phyloP scores from a whole-genome alignment of 2,113 vertebrate genomes.

The Mandrillus leucophaeus region DNA sequence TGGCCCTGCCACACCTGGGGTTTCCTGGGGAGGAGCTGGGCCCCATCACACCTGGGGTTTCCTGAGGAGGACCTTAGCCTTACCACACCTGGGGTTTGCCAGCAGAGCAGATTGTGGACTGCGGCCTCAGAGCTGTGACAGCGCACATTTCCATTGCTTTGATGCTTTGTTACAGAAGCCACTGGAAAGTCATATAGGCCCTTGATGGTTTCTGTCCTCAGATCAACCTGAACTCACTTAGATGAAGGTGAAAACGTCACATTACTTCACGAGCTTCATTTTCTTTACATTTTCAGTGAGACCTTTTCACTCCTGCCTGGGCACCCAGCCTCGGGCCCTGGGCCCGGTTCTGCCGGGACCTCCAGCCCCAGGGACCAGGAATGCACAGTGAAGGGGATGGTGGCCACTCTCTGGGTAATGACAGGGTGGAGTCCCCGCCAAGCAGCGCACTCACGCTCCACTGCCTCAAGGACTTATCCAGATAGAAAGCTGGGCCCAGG shows the following conservation, averaged over 20 bases:
- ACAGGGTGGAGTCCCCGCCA: background rate
- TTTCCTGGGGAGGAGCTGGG: too few relatives aligned
- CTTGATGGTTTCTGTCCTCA: background rate
- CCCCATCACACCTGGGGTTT: too few relatives aligned
- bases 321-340: rapidly evolving
- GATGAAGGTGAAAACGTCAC: background rate
- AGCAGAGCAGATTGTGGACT: rapidly evolving
- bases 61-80: too few relatives aligned
- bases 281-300: background rate
- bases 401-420: background rate
- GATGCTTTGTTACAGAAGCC: background rate
- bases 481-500: background rate
- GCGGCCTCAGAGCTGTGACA: background rate
- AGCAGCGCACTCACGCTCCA: background rate
- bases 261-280: too few relatives aligned
- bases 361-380: background rate
- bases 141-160: background rate
- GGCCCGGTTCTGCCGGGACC: background rate
- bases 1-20: too few relatives aligned
- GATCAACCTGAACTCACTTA: background rate
- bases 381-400: background rate
- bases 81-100: rapidly evolving
- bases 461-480: background rate
- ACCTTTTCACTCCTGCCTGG: background rate
- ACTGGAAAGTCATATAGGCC: background rate